Conservation (phyloP, 1,140 invertebrate genomes). For the Hesperophylax magnus region DNA sequence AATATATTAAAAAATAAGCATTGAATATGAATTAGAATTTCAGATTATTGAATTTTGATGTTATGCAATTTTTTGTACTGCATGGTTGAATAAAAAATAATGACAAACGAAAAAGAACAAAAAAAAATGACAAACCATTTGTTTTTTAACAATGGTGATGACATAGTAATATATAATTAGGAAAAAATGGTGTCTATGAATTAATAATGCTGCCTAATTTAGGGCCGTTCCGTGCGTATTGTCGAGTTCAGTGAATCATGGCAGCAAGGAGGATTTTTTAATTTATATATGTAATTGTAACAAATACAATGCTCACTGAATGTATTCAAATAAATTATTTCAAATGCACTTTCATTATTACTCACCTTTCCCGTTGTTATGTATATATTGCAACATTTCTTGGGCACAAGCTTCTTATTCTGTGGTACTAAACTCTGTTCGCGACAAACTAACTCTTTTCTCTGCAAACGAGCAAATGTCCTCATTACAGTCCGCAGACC, state of each 20-base stretch:
- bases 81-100: conserved; percentile 48
- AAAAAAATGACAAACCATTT: conserved; percentile 27
- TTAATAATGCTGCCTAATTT: conserved; percentile 13
- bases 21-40: conserved; percentile 29
- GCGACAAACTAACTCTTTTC: no score
- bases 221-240: neutral
- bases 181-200: conserved; percentile 36
- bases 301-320: conserved; percentile 57
- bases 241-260: neutral
- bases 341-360: conserved; percentile 39
- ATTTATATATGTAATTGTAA: conserved; percentile 56
- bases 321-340: conserved; percentile 57
- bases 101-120: conserved; percentile 37
- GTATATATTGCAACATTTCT: no score
- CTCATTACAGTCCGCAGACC: no score
- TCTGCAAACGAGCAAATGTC: no score
- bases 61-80: conserved; percentile 54
- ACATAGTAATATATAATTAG: conserved; percentile 18
- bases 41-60: conserved; percentile 47
- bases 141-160: neutral
- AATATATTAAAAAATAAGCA: conserved; percentile 36
- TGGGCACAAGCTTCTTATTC: no score
- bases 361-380: neutral
- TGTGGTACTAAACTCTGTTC: no score
- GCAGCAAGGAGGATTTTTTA: conserved; percentile 43